Percentiles rank a stretch among this genome's conserved stretches.
phyloP scores from a whole-genome alignment of 2,888 invertebrate species.

The Pyrrhia umbra region DNA sequence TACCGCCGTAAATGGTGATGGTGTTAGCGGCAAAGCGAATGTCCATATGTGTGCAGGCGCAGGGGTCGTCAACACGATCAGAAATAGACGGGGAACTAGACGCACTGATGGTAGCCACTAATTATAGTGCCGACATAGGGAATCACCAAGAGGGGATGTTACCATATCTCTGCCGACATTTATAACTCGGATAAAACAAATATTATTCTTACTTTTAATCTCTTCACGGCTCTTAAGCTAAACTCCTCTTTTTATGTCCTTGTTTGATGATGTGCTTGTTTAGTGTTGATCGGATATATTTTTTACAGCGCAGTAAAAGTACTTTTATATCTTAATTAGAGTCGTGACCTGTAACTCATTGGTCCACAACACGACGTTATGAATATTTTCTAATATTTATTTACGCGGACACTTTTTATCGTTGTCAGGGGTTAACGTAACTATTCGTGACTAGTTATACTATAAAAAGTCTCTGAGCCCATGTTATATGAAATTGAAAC shows the following conservation, averaged over 20 bases:
- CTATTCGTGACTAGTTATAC: constrained; percentile 40
- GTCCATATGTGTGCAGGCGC: constrained; percentile 66
- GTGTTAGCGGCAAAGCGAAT: constrained; percentile 71
- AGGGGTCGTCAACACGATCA: constrained; percentile 81
- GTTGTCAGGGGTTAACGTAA: constrained; percentile 37
- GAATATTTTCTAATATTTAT: constrained; percentile 30
- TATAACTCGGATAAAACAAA: constrained; percentile 44
- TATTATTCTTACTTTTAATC: constrained; percentile 56
- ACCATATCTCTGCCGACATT: constrained; percentile 38
- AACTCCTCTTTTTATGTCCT: constrained; percentile 8
- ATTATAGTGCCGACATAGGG: constrained; percentile 75
- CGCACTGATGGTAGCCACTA: constrained; percentile 64
- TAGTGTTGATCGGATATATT: constrained; percentile 11
- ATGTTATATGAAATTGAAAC: constrained; percentile 13
- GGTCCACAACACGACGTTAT: constrained; percentile 10
- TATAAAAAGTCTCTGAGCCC: neutral
- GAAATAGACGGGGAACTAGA: constrained; percentile 81
- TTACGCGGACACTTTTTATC: constrained; percentile 32
- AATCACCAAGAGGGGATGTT: constrained; percentile 58
- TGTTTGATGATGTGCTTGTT: constrained; percentile 16
- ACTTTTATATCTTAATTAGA: constrained; percentile 24
- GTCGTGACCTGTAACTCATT: constrained; percentile 12
- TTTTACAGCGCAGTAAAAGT: constrained; percentile 19
- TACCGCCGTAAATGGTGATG: constrained; percentile 64
- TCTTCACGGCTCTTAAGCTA: constrained; percentile 22